Evolutionary conservation across 2,113 vertebrate species (phyloP), one percentile per base, ranked within the genome.

Genomic region (Tenebrosternarchus preto): DNA sequence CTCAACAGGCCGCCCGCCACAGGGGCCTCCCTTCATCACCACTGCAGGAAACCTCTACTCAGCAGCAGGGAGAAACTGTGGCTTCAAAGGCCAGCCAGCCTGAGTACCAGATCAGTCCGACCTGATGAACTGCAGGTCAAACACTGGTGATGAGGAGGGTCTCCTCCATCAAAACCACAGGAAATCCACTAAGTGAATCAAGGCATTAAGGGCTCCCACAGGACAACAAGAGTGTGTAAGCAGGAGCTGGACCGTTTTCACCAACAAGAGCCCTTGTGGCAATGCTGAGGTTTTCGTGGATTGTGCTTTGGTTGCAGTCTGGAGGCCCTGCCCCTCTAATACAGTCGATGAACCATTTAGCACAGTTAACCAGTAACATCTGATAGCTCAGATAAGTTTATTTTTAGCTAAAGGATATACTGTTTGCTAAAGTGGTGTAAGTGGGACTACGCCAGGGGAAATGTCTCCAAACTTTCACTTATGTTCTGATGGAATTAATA

Each of bases 1-100:
- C 85, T 73, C 67, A 72, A 88, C 88, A 88, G 67, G 85, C 85
- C 83, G 77, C 86, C 87, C 27, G 82, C 87, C 39, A 46, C 46
- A 78, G 60, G 81, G 33, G 46, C 11, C 73, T 80, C 82, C 78
- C 59, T 78, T 70, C 29, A 70, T 86, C 83, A 73, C 20, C 25
- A 36, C 83, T 46, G 25, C 80, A 82, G 85, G 87, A 91, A 88
- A 83, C 82, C 77, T 39, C 71, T 66, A 24, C 84, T 85, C 43
- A 27, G 63, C 56, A 33, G 20, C 61, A 20, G 25, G 27, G 70
- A 57, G 57, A 56, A 53, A 61, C 33, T 39, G 11, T 20, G 36
- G 71, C 73, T 72, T 83, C 61, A 68, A 85, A 79, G 64, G 27
- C 50, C 20, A 79, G 60, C 43, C 43, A 76, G 19, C 39, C 59